Evolutionary conservation across 2,888 invertebrate species (phyloP).

Genomic region (Sipha maydis): DNA sequence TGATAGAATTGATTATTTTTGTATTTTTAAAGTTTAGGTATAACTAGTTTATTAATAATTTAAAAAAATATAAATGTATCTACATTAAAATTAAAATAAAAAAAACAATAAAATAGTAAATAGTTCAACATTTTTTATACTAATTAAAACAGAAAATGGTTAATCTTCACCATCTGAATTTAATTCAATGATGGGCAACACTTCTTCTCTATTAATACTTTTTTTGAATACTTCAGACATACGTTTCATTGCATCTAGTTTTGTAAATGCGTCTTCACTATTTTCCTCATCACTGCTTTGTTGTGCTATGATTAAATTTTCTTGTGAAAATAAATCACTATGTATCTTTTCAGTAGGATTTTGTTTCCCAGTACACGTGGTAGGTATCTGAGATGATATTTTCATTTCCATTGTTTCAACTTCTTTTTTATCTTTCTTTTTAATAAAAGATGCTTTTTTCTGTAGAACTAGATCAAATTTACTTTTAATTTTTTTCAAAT

Average conservation of each 20-base stretch:
- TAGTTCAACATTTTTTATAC: neutral
- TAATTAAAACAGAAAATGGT: neutral
- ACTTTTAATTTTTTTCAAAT: constrained; percentile 38
- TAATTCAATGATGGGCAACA: too few relatives aligned
- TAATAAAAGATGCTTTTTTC: neutral
- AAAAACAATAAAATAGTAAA: too few relatives aligned
- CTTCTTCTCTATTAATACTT: constrained; percentile 15
- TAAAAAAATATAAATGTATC: too few relatives aligned
- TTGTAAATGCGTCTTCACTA: neutral
- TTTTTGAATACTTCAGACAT: constrained; percentile 41
- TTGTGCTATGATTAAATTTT: neutral
- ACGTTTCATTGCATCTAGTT: constrained; percentile 49
- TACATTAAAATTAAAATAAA: too few relatives aligned
- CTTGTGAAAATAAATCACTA: constrained; percentile 40
- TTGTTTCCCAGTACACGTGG: neutral
- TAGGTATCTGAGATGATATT: neutral
- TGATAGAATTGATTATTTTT: too few relatives aligned
- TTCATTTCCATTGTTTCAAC: neutral
- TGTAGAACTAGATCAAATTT: constrained; percentile 41
- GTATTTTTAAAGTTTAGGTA: too few relatives aligned
- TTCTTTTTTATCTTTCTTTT: neutral
- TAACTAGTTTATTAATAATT: too few relatives aligned
- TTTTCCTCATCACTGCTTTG: constrained; percentile 27
- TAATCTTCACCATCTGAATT: neutral
- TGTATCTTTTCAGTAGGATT: neutral